Conservation (phyloP, 1,140 invertebrate genomes). For the Megathymus violae region DNA sequence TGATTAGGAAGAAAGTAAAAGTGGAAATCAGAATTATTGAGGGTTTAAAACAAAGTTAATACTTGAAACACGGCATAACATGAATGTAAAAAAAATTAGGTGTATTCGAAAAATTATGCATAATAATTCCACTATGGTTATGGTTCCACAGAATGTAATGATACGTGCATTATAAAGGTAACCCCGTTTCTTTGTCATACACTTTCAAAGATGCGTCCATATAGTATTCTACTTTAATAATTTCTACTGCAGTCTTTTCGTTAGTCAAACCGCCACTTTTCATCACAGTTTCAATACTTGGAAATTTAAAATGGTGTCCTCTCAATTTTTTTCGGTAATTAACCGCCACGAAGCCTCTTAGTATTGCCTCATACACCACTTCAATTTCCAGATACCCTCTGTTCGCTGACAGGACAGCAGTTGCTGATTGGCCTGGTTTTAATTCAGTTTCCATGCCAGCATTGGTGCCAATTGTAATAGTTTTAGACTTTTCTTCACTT, state of each 20-base stretch:
- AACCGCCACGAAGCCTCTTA: constrained; percentile 60
- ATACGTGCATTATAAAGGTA: constrained; percentile 37
- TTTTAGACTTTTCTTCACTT: constrained; percentile 58
- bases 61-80: too few relatives aligned
- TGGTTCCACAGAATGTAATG: too few relatives aligned
- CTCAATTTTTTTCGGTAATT: constrained; percentile 55
- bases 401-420: constrained; percentile 59
- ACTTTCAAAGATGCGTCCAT: constrained; percentile 61
- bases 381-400: constrained; percentile 59
- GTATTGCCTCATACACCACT: constrained; percentile 48
- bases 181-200: constrained; percentile 54
- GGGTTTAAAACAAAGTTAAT: too few relatives aligned
- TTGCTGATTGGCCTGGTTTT: constrained; percentile 57
- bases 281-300: constrained; percentile 54
- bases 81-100: too few relatives aligned
- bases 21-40: too few relatives aligned
- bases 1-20: too few relatives aligned
- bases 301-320: constrained; percentile 67
- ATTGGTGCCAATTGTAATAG: constrained; percentile 57
- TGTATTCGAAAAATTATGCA: too few relatives aligned
- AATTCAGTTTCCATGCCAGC: constrained; percentile 62
- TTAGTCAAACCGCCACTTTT: constrained; percentile 50
- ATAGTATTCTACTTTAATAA: constrained; percentile 58
- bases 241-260: constrained; percentile 47
- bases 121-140: too few relatives aligned